Evolutionary conservation across 2,888 invertebrate genomes (phyloP).

Genomic region (Eupithecia vulgata): DNA sequence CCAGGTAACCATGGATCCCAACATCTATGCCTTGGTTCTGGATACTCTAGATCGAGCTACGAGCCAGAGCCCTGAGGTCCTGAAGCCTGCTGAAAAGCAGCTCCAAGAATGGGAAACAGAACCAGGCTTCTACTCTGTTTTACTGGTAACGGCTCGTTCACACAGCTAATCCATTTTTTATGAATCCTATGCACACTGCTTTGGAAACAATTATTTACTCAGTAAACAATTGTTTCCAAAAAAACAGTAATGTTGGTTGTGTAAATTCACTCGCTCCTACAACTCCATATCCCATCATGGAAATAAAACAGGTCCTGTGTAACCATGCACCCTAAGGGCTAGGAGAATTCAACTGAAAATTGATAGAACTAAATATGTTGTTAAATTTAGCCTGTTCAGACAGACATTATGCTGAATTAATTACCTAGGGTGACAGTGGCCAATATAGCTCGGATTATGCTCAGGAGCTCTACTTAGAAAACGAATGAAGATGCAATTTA

Average conservation of each 20-base stretch:
- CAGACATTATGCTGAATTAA: background rate
- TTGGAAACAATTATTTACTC: too few relatives aligned
- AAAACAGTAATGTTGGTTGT: too few relatives aligned
- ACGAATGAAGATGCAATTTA: too few relatives aligned
- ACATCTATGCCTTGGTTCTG: conserved; percentile 85
- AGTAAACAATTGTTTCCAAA: too few relatives aligned
- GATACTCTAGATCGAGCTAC: conserved; percentile 92
- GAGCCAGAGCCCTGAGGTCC: conserved; percentile 91
- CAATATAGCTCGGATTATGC: background rate
- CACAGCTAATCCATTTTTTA: too few relatives aligned
- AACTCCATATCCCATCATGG: too few relatives aligned
- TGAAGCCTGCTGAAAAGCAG: conserved; percentile 95
- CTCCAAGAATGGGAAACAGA: conserved; percentile 95
- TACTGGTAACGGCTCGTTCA: conserved; percentile 86
- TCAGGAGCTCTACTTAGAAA: too few relatives aligned
- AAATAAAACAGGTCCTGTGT: too few relatives aligned
- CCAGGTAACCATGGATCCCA: conserved; percentile 79
- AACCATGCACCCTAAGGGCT: background rate
- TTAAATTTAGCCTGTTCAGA: background rate
- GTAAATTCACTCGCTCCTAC: too few relatives aligned
- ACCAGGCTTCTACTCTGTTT: conserved; percentile 93
- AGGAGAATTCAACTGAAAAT: background rate
- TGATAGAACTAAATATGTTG: background rate
- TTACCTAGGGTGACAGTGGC: background rate
- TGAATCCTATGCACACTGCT: too few relatives aligned